Conservation (phyloP, 2,797 vertebrate species). For the Coluber constrictor region DNA sequence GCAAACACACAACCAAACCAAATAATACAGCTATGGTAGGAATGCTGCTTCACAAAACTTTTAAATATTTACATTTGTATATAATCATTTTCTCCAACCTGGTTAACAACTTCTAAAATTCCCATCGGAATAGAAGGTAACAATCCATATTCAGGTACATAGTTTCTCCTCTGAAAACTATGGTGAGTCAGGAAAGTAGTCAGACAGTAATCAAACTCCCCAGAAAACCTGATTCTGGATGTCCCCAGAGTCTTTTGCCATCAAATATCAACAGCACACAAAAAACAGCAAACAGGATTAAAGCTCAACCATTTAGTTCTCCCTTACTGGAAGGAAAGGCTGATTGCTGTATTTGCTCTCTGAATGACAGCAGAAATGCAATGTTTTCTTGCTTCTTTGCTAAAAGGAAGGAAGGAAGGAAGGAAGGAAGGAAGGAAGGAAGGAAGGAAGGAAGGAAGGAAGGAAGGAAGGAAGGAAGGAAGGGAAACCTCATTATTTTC, state of each 20-base stretch:
- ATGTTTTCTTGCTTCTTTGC: background rate
- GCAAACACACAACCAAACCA: fast-evolving
- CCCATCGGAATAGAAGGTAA: background rate
- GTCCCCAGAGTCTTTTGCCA: background rate
- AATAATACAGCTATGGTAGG: background rate
- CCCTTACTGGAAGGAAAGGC: background rate
- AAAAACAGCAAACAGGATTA: background rate
- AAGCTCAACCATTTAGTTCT: background rate
- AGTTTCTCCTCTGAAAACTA: background rate
- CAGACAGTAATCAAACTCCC: background rate
- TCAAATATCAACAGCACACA: background rate
- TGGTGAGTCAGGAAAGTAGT: background rate
- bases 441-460: too few species aligned
- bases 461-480: too few species aligned
- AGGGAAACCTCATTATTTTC: background rate
- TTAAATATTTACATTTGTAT: background rate
- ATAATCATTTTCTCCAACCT: background rate
- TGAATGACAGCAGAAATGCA: background rate
- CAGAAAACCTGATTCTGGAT: background rate
- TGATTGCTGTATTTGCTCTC: background rate
- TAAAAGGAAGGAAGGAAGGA: background rate
- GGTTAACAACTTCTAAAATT: background rate
- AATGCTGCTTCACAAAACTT: background rate
- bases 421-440: too few species aligned
- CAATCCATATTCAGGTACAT: background rate